These are phyloP conservation scores for Enteromius mattozi DNA, from an alignment of 2,797 vertebrate species.

Conservation along the genomic window DNA sequence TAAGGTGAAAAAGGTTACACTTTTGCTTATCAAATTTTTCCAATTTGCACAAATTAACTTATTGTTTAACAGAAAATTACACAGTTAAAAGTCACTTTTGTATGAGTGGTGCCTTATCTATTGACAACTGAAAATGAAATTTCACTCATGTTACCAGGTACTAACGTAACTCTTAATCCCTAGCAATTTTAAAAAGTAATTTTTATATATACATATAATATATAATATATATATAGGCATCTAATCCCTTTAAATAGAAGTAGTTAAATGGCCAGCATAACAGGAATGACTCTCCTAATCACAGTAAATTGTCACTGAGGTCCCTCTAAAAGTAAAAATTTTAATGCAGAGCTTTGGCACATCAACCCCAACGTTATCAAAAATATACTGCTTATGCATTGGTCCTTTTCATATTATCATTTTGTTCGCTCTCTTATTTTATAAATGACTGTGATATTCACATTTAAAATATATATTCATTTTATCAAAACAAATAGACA, in stretches of 20 bases:
- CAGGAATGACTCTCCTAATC: neutral
- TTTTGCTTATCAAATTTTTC: neutral
- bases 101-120: neutral
- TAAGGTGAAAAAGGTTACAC: neutral
- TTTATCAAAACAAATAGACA: slow-evolving; percentile 71
- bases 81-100: too few species aligned
- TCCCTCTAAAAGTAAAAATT: neutral
- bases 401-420: slow-evolving; percentile 39
- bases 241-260: neutral
- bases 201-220: too few species aligned
- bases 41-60: neutral
- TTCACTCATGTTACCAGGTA: neutral
- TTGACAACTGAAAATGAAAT: neutral
- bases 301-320: neutral
- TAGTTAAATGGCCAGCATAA: neutral
- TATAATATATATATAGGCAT: neutral
- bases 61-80: neutral
- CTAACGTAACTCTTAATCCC: neutral
- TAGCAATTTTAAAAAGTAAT: neutral
- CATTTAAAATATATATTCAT: slow-evolving; percentile 66
- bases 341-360: slow-evolving; percentile 9
- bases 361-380: slow-evolving; percentile 49
- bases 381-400: slow-evolving; percentile 56
- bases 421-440: slow-evolving; percentile 42
- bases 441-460: slow-evolving; percentile 60